Evolutionary conservation across 2,888 invertebrate genomes (phyloP), one percentile per base, ranked within the genome.

Genomic region (Chloromyia formosa): DNA sequence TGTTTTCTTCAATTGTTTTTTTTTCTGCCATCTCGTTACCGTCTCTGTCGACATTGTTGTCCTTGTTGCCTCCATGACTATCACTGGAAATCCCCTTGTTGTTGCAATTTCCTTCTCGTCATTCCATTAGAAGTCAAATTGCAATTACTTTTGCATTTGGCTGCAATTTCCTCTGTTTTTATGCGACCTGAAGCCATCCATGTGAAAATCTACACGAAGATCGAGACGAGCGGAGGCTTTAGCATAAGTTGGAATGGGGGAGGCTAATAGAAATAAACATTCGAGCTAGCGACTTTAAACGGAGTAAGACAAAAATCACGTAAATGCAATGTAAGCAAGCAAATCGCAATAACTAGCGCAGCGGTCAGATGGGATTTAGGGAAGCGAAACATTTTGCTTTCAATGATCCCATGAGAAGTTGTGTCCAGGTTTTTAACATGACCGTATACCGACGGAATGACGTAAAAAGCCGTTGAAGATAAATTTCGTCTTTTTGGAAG

Each of bases 101-200:
- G 66, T 49, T 49, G 66, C 27, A 20, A 14, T 69, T 62, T 62
- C 53, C 27, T 62, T 14, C 20, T 68, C 53, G 49, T 49, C 54
- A 68, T 68, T 53, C 68, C 68, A 54, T 53, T 69, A 49, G 16
- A 22, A 69, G 68, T 69, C 68, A 69, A 69, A 45, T 20, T 69
- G 68, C 54, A 54, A 69, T 69, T 69, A 69, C 54, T 69, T 69
- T 69, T 69, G 53, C 68, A 69, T 69, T 69, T 69, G 68, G 68
- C 68, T 54, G 45, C 68, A 69, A 69, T 54, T 69, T 53, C 68
- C 18, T 27, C 23, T 7, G 62, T 40, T 62, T 62, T 62, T 40
- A 60, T 49, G 12, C 49, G 12, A 3, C 14, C 49, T 35, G 7
- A 35, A 35, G 27, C 27, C 27, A 35, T 49, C 12, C 10, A 49